Base-by-base conservation (phyloP, 53 echinoderm and acorn worm species). In the Luidia sarsii region DNA sequence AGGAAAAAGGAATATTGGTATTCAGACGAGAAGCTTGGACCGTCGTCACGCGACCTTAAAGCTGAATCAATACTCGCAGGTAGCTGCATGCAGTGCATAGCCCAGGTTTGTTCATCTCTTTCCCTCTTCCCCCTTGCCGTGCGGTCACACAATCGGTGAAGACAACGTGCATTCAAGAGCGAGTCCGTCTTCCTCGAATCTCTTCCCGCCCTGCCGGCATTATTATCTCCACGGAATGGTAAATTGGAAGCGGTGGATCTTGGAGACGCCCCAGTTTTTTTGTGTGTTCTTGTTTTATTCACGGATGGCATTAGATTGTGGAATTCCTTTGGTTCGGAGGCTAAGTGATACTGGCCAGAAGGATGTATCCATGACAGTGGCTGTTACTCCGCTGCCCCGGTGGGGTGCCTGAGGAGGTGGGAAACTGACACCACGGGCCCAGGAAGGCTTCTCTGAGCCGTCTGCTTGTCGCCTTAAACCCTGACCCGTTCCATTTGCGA, bases 371-470 rank as follows among this genome's bases (percentile, higher is more conserved):
- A 28, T 29, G 62, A 59, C 23, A 29, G 39, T 7, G 43, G 32
- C 43, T 60, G 70, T 50, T 69, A 69, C 50, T 1, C 23, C 28
- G 39, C 60, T 18, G 29, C 77, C 60, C 61, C 2, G 28, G 11
- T 30, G 77, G 77, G 19, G 61, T 6, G 60, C 77, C 77, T 28
- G 45, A 61, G 45, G 61, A 32, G 30, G 43, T 60, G 43, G 55
- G 77, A 77, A 77, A 77, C 45, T 61, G 28, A 43, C 39, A 77
- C 77, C 61, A 46, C 60, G n/a, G n/a, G n/a, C n/a, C n/a, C n/a
- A n/a, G n/a, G n/a, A n/a, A n/a, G n/a, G n/a, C n/a, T n/a, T n/a
- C n/a, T n/a, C n/a, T n/a, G n/a, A n/a, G n/a, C n/a, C n/a, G n/a
- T n/a, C n/a, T n/a, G n/a, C n/a, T n/a, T n/a, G n/a, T n/a, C n/a